A percentile compares a stretch with the other conserved stretches of the same genome.
Evolutionary conservation across 2,797 vertebrate species (phyloP).

Genomic region (Rhincodon typus): DNA sequence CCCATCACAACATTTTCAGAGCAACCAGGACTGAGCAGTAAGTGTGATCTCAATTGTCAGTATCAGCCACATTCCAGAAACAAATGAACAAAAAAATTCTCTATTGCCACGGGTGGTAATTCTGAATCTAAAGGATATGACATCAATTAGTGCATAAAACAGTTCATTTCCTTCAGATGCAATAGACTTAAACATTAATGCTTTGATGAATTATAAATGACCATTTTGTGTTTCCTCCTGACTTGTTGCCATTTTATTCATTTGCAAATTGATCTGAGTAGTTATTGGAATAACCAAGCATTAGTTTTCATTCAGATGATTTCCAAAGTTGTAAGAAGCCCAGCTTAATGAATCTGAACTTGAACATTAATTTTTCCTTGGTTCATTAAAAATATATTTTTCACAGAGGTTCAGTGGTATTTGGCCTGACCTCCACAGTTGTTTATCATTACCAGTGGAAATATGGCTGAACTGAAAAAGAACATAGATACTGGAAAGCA

Average conservation of each 20-base stretch:
- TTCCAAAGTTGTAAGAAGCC: not conserved
- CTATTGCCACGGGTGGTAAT: not conserved
- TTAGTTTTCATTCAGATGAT: slow-evolving; percentile 9
- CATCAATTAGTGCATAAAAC: slow-evolving; percentile 2
- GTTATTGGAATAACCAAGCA: not conserved
- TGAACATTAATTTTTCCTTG: not conserved
- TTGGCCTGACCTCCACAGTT: not conserved
- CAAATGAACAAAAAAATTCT: not conserved
- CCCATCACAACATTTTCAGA: not conserved
- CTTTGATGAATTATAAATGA: slow-evolving; percentile 33
- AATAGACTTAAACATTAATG: slow-evolving; percentile 30
- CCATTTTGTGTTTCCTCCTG: slow-evolving; percentile 25
- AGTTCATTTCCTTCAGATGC: slow-evolving; percentile 20
- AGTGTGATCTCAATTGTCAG: not conserved
- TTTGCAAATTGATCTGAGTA: slow-evolving; percentile 18
- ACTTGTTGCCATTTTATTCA: slow-evolving; percentile 22
- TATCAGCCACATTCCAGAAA: not conserved
- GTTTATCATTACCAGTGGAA: not conserved
- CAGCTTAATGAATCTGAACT: slow-evolving; percentile 1
- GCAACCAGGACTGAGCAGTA: not conserved
- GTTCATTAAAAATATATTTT: not conserved
- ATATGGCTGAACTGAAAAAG: not conserved
- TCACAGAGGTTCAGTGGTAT: not conserved
- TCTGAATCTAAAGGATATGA: not conserved
- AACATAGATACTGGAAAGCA: not conserved